phyloP scores from a whole-genome alignment of 2,797 vertebrate genomes.

The Taeniopygia guttata region DNA sequence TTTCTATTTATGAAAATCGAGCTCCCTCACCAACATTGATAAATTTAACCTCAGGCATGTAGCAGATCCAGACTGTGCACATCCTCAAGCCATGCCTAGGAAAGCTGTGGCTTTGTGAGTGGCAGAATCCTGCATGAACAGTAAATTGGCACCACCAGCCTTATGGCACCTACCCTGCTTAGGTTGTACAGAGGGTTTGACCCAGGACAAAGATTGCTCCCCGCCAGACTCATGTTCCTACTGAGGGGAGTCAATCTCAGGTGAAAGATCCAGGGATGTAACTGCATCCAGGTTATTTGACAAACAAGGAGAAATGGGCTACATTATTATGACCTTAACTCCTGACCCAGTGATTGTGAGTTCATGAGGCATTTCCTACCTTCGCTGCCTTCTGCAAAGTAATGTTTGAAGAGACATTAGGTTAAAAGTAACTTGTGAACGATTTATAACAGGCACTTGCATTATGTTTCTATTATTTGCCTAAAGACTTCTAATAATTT shows the following conservation, averaged over 20 bases:
- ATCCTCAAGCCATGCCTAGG: neutral
- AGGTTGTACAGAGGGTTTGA: neutral
- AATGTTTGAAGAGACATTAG: constrained; percentile 34
- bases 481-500: constrained; percentile 66
- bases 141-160: neutral
- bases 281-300: neutral
- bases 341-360: neutral
- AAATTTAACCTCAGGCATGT: neutral
- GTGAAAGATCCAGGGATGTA: neutral
- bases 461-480: constrained; percentile 62
- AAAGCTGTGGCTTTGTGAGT: neutral
- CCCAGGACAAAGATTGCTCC: neutral
- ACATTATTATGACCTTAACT: constrained; percentile 40
- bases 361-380: constrained; percentile 50
- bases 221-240: neutral
- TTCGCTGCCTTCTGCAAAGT: neutral
- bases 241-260: neutral
- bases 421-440: constrained; percentile 41
- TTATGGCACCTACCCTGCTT: neutral
- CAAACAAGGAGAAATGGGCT: constrained; percentile 33
- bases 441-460: constrained; percentile 48
- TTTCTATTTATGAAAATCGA: neutral
- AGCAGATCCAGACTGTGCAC: neutral
- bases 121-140: neutral
- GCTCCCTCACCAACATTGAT: neutral